phyloP scores from a whole-genome alignment of 1,140 invertebrate species.

The Macrobrachium rosenbergii region DNA sequence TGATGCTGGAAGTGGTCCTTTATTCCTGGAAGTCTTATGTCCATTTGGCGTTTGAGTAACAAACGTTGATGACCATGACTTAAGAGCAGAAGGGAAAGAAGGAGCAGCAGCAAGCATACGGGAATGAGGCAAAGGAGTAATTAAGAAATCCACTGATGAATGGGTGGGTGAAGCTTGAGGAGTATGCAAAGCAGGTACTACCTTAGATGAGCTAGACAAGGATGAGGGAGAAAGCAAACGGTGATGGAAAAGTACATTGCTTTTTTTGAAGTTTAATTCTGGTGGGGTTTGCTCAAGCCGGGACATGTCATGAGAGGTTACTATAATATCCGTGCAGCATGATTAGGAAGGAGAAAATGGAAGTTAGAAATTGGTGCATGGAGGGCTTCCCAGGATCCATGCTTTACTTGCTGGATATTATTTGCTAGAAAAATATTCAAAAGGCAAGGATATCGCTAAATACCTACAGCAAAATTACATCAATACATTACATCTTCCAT shows the following conservation, averaged over 20 bases:
- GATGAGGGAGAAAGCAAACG: conserved; percentile 18
- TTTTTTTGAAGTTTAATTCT: not conserved
- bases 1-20: conserved; percentile 24
- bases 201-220: conserved; percentile 6
- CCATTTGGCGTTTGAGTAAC: conserved; percentile 16
- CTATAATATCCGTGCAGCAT: conserved; percentile 50
- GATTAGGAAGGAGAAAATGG: conserved; percentile 24
- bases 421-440: too few species aligned
- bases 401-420: too few species aligned
- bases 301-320: conserved; percentile 18
- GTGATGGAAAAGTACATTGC: conserved; percentile 39
- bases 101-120: not conserved
- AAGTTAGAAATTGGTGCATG: too few species aligned
- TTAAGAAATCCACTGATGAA: not conserved
- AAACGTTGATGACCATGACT: conserved; percentile 55
- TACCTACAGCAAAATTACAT: too few species aligned
- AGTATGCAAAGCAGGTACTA: not conserved
- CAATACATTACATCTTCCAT: too few species aligned
- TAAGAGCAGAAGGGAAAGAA: conserved; percentile 44
- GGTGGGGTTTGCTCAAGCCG: conserved; percentile 32
- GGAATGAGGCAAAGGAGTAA: not conserved
- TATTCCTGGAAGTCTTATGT: conserved; percentile 52
- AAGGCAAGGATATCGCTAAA: too few species aligned
- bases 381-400: too few species aligned
- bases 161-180: conserved; percentile 17